phyloP scores from a whole-genome alignment of 2,888 invertebrate genomes.

The Orchestes rusci region DNA sequence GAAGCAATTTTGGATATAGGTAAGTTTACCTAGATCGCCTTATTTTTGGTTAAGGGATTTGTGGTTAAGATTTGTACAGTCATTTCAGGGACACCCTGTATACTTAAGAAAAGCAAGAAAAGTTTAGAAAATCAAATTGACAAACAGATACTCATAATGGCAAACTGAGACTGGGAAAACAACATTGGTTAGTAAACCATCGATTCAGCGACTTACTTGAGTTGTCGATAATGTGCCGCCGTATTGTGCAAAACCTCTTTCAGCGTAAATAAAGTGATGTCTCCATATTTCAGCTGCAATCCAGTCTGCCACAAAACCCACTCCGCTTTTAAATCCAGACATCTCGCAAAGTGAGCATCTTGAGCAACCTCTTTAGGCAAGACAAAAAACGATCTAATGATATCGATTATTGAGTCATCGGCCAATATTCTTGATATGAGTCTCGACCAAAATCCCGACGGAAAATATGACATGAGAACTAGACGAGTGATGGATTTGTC shows the following conservation, averaged over 20 bases:
- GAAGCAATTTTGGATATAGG: too few species aligned
- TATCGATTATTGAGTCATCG: constrained; percentile 76
- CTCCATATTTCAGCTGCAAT: constrained; percentile 75
- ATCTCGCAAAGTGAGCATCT: constrained; percentile 52
- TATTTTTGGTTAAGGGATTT: too few species aligned
- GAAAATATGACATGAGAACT: constrained; percentile 93
- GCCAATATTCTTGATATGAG: constrained; percentile 87
- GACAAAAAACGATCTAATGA: constrained; percentile 65
- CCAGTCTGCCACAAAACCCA: constrained; percentile 96
- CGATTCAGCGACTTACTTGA: constrained; percentile 40
- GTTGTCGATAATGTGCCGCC: constrained; percentile 46
- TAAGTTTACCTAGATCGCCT: too few species aligned
- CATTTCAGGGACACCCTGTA: too few species aligned
- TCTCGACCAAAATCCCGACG: constrained; percentile 96
- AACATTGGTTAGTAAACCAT: too few species aligned
- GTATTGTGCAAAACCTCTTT: constrained; percentile 64
- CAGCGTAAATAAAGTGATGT: constrained; percentile 72
- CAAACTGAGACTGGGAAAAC: too few species aligned
- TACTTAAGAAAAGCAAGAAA: too few species aligned
- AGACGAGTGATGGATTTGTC: constrained; percentile 63
- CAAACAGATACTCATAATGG: too few species aligned
- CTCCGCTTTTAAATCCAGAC: constrained; percentile 60
- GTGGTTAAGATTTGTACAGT: too few species aligned
- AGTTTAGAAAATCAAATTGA: too few species aligned
- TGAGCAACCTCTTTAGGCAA: constrained; percentile 63